Conservation (phyloP, 2,888 invertebrate species). For the Anoncus sp. region DNA sequence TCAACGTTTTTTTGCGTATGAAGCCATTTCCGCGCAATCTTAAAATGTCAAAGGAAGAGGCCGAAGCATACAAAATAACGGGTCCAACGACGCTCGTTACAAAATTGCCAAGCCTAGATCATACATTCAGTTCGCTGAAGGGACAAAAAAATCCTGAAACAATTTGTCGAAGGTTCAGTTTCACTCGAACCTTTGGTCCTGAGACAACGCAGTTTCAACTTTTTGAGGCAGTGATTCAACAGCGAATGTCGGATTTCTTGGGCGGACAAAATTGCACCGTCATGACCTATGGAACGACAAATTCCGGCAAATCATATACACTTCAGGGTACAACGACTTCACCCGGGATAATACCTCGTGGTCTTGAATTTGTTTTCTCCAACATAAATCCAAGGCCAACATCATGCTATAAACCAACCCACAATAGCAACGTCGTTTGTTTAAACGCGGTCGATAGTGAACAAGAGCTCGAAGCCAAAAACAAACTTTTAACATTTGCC, state of each 20-base stretch:
- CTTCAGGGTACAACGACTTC: constrained; percentile 88
- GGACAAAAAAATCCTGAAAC: constrained; percentile 70
- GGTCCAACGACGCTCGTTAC: constrained; percentile 83
- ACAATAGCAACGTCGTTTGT: constrained; percentile 74
- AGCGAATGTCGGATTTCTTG: constrained; percentile 79
- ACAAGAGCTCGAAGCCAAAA: constrained; percentile 75
- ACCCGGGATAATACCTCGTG: constrained; percentile 89
- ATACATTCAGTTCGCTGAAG: constrained; percentile 71
- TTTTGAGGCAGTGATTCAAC: constrained; percentile 78
- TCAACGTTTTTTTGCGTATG: constrained; percentile 86
- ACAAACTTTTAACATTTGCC: constrained; percentile 75
- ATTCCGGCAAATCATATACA: constrained; percentile 95
- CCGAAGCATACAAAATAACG: constrained; percentile 83
- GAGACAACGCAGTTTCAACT: constrained; percentile 82
- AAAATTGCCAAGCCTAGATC: constrained; percentile 81
- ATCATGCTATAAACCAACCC: constrained; percentile 76
- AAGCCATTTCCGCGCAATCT: constrained; percentile 83
- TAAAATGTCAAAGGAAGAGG: constrained; percentile 72
- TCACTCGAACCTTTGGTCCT: constrained; percentile 79
- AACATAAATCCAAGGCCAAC: constrained; percentile 72
- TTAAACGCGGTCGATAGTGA: constrained; percentile 71
- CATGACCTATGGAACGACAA: constrained; percentile 91
- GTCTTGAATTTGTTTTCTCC: constrained; percentile 86
- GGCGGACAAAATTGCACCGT: constrained; percentile 89
- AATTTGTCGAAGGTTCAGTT: constrained; percentile 77